Conservation (phyloP, 1,140 invertebrate genomes). For the Drosophila ercepeae region DNA sequence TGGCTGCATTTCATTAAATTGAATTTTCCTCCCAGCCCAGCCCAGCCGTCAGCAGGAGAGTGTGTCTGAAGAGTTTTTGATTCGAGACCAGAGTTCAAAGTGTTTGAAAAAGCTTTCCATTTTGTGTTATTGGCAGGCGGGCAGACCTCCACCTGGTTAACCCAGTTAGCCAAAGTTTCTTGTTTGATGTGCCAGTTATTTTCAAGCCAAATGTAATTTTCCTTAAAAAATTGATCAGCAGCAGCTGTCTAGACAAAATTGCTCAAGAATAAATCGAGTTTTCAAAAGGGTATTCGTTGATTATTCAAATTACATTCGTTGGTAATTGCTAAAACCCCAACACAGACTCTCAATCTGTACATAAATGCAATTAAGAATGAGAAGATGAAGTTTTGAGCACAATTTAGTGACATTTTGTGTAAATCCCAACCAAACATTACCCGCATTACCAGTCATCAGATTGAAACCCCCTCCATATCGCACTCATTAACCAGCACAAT, state of each 20-base stretch:
- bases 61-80: slow-evolving; percentile 9
- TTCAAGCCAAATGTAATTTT: slow-evolving; percentile 39
- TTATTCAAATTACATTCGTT: neutral
- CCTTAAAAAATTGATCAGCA: slow-evolving; percentile 15
- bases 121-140: slow-evolving; percentile 53
- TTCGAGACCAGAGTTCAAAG: slow-evolving; percentile 32
- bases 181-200: slow-evolving; percentile 67
- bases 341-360: too few species aligned
- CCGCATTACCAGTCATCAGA: too few species aligned
- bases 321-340: neutral
- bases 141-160: slow-evolving; percentile 43
- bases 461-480: slow-evolving; percentile 8
- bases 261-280: slow-evolving; percentile 9
- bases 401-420: too few species aligned
- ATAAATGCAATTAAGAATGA: neutral
- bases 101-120: slow-evolving; percentile 48
- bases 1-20: slow-evolving; percentile 68
- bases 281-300: neutral
- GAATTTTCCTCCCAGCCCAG: slow-evolving; percentile 36
- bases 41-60: slow-evolving; percentile 4
- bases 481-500: slow-evolving; percentile 30
- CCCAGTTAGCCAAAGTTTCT: slow-evolving; percentile 63
- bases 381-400: neutral
- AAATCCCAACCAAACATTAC: too few species aligned
- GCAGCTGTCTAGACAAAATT: neutral